phyloP scores from a whole-genome alignment of 2,888 invertebrate species.

The Torymus aiolomorphi region DNA sequence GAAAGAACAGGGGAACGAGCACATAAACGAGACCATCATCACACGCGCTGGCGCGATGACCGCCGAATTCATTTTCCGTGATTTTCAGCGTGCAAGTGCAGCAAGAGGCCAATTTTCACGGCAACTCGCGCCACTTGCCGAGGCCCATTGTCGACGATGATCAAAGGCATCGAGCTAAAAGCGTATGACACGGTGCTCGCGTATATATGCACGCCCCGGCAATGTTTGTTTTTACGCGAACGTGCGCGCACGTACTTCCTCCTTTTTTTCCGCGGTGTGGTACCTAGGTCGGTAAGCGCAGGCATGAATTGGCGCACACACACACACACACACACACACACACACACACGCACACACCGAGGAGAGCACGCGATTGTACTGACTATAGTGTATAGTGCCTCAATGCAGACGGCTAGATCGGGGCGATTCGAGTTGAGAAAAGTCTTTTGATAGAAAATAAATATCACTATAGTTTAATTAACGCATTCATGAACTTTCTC shows the following conservation, averaged over 20 bases:
- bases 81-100: constrained; percentile 24
- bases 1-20: neutral
- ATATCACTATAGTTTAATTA: too few species aligned
- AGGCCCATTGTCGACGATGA: constrained; percentile 50
- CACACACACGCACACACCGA: neutral
- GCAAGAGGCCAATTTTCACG: constrained; percentile 45
- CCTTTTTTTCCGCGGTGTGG: neutral
- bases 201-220: neutral
- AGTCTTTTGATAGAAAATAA: too few species aligned
- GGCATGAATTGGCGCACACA: neutral
- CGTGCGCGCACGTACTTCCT: constrained; percentile 1
- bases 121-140: constrained; percentile 50
- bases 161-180: constrained; percentile 52
- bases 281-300: too few species aligned
- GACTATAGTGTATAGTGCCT: too few species aligned
- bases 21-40: neutral
- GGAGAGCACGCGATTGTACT: too few species aligned
- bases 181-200: constrained; percentile 21
- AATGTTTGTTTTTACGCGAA: constrained; percentile 41
- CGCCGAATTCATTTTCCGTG: constrained; percentile 48
- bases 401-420: too few species aligned
- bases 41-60: constrained; percentile 20
- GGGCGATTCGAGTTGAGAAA: too few species aligned
- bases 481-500: too few species aligned
- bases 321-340: neutral